These are phyloP conservation scores for Drosophila novamexicana DNA, from an alignment of 1,140 invertebrate species.

Conservation along the genomic window DNA sequence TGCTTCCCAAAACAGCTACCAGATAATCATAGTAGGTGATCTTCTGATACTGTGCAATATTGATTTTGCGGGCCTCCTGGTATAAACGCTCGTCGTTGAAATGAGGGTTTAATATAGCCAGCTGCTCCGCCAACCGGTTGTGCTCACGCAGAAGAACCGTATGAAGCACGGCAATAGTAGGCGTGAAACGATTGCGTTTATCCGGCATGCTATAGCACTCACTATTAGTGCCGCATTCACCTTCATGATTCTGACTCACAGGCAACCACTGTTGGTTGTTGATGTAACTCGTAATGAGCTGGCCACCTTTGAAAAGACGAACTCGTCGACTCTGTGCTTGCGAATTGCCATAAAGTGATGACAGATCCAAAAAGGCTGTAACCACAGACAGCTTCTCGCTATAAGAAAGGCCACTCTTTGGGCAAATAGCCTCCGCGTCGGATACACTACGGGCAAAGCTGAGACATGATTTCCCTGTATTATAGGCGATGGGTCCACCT, in stretches of 20 bases:
- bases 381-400: conserved; percentile 92
- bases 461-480: conserved; percentile 88
- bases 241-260: conserved; percentile 87
- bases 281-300: conserved; percentile 86
- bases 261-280: conserved; percentile 89
- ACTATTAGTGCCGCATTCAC: conserved; percentile 87
- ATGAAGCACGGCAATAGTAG: conserved; percentile 92
- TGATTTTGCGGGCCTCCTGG: conserved; percentile 93
- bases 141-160: conserved; percentile 94
- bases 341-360: conserved; percentile 92
- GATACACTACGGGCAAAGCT: conserved; percentile 92
- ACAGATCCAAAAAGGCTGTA: conserved; percentile 93
- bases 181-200: conserved; percentile 93
- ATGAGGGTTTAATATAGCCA: conserved; percentile 91
- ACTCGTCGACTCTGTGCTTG: conserved; percentile 86
- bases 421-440: conserved; percentile 88
- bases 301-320: conserved; percentile 88
- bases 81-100: conserved; percentile 94
- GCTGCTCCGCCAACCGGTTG: conserved; percentile 91
- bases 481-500: conserved; percentile 91
- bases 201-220: conserved; percentile 91
- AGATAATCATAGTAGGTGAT: conserved; percentile 94
- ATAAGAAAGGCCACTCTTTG: conserved; percentile 85
- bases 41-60: conserved; percentile 91
- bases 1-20: conserved; percentile 89